Evolutionary conservation across 2,113 vertebrate species (phyloP).

Genomic region (Petrocephalus zakoni): DNA sequence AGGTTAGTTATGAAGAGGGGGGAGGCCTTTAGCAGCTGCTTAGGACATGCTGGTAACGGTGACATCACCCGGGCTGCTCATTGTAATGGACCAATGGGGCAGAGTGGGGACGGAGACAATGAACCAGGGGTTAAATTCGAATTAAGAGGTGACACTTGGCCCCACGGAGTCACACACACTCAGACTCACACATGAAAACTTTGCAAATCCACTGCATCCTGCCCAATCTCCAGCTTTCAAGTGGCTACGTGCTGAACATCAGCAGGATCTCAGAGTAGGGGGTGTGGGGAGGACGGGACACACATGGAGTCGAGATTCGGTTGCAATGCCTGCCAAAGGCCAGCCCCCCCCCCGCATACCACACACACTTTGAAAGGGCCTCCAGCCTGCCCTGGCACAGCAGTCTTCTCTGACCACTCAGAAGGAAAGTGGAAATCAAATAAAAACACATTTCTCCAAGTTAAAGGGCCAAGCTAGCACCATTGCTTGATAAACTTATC

Average conservation of each 20-base stretch:
- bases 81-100: neutral
- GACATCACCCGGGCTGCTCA: neutral
- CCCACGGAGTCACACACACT: neutral
- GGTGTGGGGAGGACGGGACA: neutral
- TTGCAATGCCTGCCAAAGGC: neutral
- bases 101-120: neutral
- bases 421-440: neutral
- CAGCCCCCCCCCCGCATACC: neutral
- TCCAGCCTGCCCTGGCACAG: neutral
- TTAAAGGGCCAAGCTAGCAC: neutral
- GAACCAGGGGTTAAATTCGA: neutral
- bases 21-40: neutral
- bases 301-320: neutral
- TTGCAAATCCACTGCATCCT: slow-evolving; percentile 17
- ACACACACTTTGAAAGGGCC: neutral
- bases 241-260: slow-evolving; percentile 10
- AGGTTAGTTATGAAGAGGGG: neutral
- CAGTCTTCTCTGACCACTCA: neutral
- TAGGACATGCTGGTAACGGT: neutral
- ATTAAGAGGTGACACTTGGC: neutral
- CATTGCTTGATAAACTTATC: neutral
- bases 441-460: neutral
- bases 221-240: slow-evolving; percentile 14
- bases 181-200: neutral
- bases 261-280: neutral